phyloP scores from a whole-genome alignment of 2,113 vertebrate genomes.

The Hoplias malabaricus region DNA sequence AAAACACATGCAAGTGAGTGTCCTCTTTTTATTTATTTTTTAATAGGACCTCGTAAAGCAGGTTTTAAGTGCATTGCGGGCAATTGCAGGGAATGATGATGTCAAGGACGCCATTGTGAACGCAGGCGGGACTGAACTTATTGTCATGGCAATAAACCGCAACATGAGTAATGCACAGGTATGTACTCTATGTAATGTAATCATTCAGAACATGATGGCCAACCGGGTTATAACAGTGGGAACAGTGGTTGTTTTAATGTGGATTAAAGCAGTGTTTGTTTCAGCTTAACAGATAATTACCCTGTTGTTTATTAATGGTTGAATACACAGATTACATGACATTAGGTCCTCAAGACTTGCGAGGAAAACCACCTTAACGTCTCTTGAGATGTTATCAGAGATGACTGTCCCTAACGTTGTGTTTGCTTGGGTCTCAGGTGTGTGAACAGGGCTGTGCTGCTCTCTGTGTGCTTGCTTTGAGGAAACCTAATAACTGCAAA shows the following conservation, averaged over 20 bases:
- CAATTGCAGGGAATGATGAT: conserved; percentile 89
- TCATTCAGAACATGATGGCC: too few species aligned
- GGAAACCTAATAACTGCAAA: conserved; percentile 88
- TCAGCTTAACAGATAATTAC: too few species aligned
- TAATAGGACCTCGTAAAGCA: conserved; percentile 88
- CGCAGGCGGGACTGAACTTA: conserved; percentile 80
- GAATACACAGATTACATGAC: too few species aligned
- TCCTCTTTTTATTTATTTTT: neutral
- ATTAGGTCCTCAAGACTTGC: too few species aligned
- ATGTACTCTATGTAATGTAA: too few species aligned
- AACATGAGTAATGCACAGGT: conserved; percentile 84
- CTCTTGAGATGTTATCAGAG: too few species aligned
- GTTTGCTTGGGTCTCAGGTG: conserved; percentile 71
- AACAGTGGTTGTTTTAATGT: too few species aligned
- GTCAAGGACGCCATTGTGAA: conserved; percentile 88
- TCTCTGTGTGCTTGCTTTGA: conserved; percentile 83
- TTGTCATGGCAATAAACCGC: conserved; percentile 84
- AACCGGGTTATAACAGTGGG: too few species aligned
- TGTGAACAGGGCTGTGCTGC: conserved; percentile 92
- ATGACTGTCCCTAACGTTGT: neutral
- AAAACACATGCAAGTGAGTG: neutral
- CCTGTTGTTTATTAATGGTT: too few species aligned
- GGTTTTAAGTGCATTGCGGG: conserved; percentile 81
- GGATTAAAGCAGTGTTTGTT: too few species aligned
- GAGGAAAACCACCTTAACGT: too few species aligned